Conservation (phyloP, 2,888 invertebrate genomes). For the Trachelus iudaicus region DNA sequence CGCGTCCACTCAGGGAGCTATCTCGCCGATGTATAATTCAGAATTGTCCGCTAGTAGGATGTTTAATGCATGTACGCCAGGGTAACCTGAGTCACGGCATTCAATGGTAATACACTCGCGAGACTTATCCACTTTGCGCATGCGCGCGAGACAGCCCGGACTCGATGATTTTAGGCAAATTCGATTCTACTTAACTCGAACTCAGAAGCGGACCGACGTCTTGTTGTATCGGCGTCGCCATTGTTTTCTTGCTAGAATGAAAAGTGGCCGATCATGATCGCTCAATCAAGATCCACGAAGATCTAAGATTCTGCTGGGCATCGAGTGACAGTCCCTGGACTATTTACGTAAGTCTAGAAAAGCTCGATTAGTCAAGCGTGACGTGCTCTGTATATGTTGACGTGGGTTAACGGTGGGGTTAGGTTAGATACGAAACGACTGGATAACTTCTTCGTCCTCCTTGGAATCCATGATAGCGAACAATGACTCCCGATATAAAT, state of each 20-base stretch:
- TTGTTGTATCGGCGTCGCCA: background rate
- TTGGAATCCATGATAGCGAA: conserved; percentile 6
- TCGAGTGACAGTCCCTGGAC: background rate
- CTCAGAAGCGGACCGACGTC: conserved; percentile 14
- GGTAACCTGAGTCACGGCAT: conserved; percentile 34
- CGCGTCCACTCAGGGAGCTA: conserved; percentile 45
- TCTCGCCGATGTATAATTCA: conserved; percentile 59
- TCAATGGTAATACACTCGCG: conserved; percentile 58
- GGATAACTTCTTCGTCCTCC: background rate
- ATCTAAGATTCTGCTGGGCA: background rate
- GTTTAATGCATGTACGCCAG: conserved; percentile 58
- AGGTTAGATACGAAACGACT: background rate
- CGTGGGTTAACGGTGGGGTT: background rate
- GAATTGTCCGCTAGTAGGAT: conserved; percentile 56
- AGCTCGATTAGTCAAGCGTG: background rate
- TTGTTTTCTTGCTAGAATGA: background rate
- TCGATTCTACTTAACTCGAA: conserved; percentile 29
- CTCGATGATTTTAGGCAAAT: conserved; percentile 36
- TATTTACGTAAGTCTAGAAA: background rate
- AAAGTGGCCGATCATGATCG: background rate
- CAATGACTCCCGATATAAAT: conserved; percentile 28
- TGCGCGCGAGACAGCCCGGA: conserved; percentile 2
- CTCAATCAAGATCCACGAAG: background rate
- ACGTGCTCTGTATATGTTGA: background rate
- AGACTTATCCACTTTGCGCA: conserved; percentile 26